Percentiles rank a stretch among this genome's conserved stretches.
Evolutionary conservation across 2,113 vertebrate genomes (phyloP).

Genomic region (Rhegmatorhina hoffmannsi): DNA sequence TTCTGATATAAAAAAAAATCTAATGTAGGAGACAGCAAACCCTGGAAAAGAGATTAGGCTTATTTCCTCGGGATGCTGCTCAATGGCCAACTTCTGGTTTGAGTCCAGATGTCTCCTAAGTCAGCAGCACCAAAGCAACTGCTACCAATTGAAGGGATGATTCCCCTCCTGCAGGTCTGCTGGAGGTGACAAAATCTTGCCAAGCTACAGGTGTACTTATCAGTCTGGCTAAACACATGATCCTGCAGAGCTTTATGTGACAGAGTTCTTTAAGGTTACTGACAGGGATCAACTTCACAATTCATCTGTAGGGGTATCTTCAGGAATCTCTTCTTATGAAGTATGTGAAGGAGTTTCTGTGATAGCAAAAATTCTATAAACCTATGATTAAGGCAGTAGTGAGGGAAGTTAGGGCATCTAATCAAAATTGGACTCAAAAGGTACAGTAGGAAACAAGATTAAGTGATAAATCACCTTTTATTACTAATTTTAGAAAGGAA

Average conservation of each 20-base stretch:
- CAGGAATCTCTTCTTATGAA: background rate
- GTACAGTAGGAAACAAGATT: background rate
- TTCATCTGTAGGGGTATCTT: background rate
- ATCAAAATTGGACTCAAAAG: background rate
- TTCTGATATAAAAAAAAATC: background rate
- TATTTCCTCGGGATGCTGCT: background rate
- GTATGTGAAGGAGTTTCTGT: background rate
- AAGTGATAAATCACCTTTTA: background rate
- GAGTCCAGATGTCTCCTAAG: background rate
- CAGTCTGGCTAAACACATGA: background rate
- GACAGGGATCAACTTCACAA: background rate
- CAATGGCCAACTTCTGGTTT: background rate
- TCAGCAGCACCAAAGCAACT: background rate
- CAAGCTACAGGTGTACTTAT: background rate
- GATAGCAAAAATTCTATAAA: background rate
- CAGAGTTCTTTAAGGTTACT: background rate
- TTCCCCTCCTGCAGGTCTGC: background rate
- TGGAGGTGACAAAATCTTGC: background rate
- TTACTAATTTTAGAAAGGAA: background rate
- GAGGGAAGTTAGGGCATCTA: background rate
- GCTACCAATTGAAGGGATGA: background rate
- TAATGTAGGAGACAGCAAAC: background rate
- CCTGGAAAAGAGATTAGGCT: background rate
- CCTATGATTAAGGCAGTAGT: background rate
- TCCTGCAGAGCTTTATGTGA: background rate